Conservation (phyloP, 2,797 vertebrate genomes). For the Mallotus villosus region DNA sequence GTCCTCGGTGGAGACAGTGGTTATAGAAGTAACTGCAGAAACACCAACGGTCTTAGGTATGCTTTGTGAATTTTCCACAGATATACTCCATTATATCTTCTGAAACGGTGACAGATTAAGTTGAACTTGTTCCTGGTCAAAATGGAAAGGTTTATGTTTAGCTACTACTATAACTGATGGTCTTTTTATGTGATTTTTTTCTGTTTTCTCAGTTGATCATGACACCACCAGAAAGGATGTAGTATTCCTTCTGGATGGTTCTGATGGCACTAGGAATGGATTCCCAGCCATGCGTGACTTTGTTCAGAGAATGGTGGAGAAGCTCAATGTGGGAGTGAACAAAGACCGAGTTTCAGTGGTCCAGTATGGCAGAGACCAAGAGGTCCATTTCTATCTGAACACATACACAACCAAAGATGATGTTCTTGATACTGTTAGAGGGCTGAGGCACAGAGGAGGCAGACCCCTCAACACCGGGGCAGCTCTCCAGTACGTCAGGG, state of each 20-base stretch:
- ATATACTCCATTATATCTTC: neutral
- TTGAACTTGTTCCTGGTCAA: too few species aligned
- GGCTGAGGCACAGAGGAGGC: constrained; percentile 68
- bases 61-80: neutral
- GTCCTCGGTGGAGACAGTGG: constrained; percentile 10
- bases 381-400: constrained; percentile 77
- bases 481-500: constrained; percentile 24
- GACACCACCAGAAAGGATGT: constrained; percentile 50
- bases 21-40: constrained; percentile 5
- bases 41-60: constrained; percentile 14
- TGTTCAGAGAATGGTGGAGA: constrained; percentile 73
- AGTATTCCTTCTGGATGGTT: constrained; percentile 39
- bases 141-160: too few species aligned
- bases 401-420: constrained; percentile 76
- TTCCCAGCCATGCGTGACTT: constrained; percentile 69
- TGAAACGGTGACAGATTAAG: neutral
- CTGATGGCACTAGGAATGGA: constrained; percentile 47
- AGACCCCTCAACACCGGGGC: constrained; percentile 31
- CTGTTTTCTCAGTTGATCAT: constrained; percentile 25
- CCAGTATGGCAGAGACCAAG: constrained; percentile 78
- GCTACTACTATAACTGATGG: too few species aligned
- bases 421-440: constrained; percentile 65
- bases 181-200: constrained; percentile 7
- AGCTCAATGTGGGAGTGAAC: constrained; percentile 75
- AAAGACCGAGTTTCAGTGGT: constrained; percentile 78